Evolutionary conservation across 1,140 invertebrate species (phyloP).

Genomic region (Monomorium pharaonis): DNA sequence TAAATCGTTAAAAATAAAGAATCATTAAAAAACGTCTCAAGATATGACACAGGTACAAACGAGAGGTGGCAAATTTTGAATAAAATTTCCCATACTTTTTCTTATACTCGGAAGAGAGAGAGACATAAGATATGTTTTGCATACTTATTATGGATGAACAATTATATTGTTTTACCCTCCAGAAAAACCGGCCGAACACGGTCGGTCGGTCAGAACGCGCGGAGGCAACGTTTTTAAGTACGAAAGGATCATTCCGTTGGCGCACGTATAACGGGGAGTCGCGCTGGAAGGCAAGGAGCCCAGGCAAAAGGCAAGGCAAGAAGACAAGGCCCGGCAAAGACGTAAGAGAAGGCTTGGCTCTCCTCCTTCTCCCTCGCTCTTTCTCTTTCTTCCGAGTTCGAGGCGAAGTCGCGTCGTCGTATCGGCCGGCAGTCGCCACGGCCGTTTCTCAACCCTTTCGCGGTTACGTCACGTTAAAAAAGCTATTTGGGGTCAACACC

Average conservation of each 20-base stretch:
- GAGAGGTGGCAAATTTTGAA: neutral
- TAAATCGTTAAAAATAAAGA: neutral
- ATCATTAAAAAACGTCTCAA: neutral
- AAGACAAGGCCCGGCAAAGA: conserved; percentile 49
- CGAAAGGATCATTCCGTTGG: conserved; percentile 75
- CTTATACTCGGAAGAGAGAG: neutral
- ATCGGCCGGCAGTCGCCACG: conserved; percentile 64
- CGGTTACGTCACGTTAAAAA: conserved; percentile 84
- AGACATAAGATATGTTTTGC: neutral
- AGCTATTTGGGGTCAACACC: conserved; percentile 84
- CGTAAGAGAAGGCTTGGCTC: conserved; percentile 70
- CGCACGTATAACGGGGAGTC: conserved; percentile 74
- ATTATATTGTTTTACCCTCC: neutral
- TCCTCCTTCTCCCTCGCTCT: conserved; percentile 22
- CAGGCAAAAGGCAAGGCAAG: conserved; percentile 48
- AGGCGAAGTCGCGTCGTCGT: conserved; percentile 67
- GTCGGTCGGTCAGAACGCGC: neutral
- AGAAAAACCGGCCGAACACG: neutral
- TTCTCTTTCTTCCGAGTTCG: conserved; percentile 27
- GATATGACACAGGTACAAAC: neutral
- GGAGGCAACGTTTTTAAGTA: conserved; percentile 70
- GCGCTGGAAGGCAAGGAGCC: conserved; percentile 62
- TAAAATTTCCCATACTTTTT: neutral
- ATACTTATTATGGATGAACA: neutral
- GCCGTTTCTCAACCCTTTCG: conserved; percentile 83